Base-by-base conservation (phyloP, 2,113 vertebrate species). In the Notarius quadriscutis region DNA sequence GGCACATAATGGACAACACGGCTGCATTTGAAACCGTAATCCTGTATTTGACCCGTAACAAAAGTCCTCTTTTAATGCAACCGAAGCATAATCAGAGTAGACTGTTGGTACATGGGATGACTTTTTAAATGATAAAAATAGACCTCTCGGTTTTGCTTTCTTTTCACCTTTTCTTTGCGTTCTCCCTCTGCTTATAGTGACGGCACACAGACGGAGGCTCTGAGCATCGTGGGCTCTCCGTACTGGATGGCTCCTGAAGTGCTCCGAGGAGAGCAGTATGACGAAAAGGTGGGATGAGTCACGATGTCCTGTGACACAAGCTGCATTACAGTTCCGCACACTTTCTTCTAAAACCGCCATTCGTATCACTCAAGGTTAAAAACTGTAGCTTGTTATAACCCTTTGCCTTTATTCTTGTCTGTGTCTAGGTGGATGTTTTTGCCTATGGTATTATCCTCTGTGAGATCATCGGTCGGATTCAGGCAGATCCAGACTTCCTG, bases 201-300 rank as follows among this genome's bases (percentile, higher is more conserved):
- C 14, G 94, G 94, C 20, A 91, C 89, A 0, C 94, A 95, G 87
- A 97, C 96, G 89, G 95, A 97, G 92, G 96, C 95, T 0, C 87
- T 99, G 93, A 95, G 97, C 0, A 96, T 98, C 2, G 97, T 99
- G 88, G 98, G 98, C n/a, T 99, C 98, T 30, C 98, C 98, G 0
- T 99, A 97, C 90, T 99, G 98, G 98, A 99, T 99, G 98, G 98
- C 98, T 4, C 98, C 98, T 0, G 98, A 99, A 86, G 97, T 99
- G 80, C 95, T 99, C 87, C 95, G 96, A 86, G 98, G 97, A 87
- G 97, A 99, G 90, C 90, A 97, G 55, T 99, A 99, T 81, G 90
- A 99, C 0, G 97, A 99, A 93, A 99, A 98, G 98, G 98, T 99
- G 88, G 7, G 88, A 84, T 63, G n/a, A 22, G 6, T 20, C 9